These are phyloP conservation scores for Lottia gigantea DNA, from an alignment of 2,888 invertebrate genomes.

Conservation along the genomic window DNA sequence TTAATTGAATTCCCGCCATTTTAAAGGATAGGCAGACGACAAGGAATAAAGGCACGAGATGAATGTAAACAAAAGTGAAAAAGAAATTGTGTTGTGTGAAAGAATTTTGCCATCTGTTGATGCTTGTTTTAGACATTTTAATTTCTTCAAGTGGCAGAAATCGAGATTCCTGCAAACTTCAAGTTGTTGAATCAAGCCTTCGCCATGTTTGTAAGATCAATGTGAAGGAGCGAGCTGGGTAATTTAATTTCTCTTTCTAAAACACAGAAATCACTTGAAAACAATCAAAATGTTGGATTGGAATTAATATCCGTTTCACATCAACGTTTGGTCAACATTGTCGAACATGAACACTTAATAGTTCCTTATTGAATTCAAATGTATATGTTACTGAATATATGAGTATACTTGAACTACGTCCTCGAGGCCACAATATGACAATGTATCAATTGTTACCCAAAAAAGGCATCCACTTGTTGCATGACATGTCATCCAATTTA, in stretches of 20 bases:
- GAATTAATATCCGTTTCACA: too few relatives aligned
- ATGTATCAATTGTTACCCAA: too few relatives aligned
- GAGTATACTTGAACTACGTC: too few relatives aligned
- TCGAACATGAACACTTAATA: too few relatives aligned
- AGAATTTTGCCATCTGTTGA: not conserved
- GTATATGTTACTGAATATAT: too few relatives aligned
- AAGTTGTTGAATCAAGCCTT: constrained; percentile 1
- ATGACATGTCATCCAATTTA: too few relatives aligned
- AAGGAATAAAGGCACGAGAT: not conserved
- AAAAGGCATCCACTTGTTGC: too few relatives aligned
- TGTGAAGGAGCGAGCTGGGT: not conserved
- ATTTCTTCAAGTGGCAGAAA: not conserved
- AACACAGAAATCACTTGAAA: not conserved
- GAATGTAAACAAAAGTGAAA: not conserved
- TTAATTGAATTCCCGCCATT: not conserved
- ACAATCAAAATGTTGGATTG: too few relatives aligned
- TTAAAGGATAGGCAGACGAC: not conserved
- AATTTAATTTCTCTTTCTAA: not conserved
- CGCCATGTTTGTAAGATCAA: constrained; percentile 4
- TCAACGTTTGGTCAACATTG: too few relatives aligned
- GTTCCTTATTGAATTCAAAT: too few relatives aligned
- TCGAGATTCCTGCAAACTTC: not conserved
- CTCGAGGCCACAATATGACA: too few relatives aligned
- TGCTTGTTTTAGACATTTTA: not conserved
- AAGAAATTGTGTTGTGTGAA: not conserved